Percentiles rank a stretch among this genome's conserved stretches.
Evolutionary conservation across 2,797 vertebrate genomes (phyloP).

Genomic region (Pelobates cultripes): DNA sequence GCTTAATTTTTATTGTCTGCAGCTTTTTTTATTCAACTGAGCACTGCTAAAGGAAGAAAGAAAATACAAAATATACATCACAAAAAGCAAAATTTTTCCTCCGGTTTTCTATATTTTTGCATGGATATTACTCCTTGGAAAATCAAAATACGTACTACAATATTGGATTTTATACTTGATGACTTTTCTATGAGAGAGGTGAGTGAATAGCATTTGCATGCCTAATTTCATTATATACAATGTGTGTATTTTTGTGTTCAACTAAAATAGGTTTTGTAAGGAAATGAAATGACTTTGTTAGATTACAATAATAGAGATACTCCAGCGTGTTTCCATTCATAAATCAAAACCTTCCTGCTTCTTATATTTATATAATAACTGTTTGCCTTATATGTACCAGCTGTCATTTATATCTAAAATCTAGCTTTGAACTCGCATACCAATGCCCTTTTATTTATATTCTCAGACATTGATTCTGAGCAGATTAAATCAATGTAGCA

Average conservation of each 20-base stretch:
- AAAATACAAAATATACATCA: slow-evolving; percentile 8
- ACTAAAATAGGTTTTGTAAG: neutral
- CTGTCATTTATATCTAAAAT: no score
- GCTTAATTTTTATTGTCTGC: slow-evolving; percentile 49
- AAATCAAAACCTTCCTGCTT: neutral
- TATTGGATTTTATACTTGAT: slow-evolving; percentile 50
- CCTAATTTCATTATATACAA: neutral
- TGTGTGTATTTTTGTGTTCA: neutral
- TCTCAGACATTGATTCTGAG: neutral
- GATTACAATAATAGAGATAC: neutral
- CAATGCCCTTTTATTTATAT: neutral
- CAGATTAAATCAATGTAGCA: slow-evolving; percentile 15
- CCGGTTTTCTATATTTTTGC: slow-evolving; percentile 49
- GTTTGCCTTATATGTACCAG: no score
- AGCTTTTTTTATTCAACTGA: slow-evolving; percentile 40
- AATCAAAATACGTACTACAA: slow-evolving; percentile 33
- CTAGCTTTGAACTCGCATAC: neutral
- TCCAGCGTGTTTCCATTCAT: neutral
- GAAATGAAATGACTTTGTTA: neutral
- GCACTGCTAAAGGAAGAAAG: slow-evolving; percentile 15
- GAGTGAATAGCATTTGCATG: neutral
- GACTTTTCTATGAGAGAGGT: slow-evolving; percentile 48
- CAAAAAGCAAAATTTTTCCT: slow-evolving; percentile 40
- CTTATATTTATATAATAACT: neutral
- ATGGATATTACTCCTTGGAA: slow-evolving; percentile 41